A percentile compares a stretch with the other conserved stretches of the same genome.
These are phyloP conservation scores for Xanthorhoe designata DNA, from an alignment of 2,888 invertebrate genomes.

Conservation along the genomic window DNA sequence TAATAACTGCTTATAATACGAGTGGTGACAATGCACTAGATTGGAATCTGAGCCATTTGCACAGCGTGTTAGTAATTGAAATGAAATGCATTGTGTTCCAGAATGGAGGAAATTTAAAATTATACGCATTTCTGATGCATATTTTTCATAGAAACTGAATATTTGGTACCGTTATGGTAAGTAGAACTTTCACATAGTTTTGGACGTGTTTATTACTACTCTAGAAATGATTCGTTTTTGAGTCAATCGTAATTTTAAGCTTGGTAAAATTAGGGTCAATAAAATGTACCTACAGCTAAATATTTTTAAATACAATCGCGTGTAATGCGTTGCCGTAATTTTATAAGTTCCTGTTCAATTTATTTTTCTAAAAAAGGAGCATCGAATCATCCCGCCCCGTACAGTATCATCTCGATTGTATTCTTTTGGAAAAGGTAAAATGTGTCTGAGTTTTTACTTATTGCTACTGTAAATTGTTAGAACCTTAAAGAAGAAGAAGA, in stretches of 20 bases:
- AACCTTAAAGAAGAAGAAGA: no score
- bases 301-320: no score
- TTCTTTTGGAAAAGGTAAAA: no score
- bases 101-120: constrained; percentile 33
- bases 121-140: constrained; percentile 30
- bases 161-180: constrained; percentile 24
- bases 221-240: neutral
- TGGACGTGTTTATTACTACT: neutral
- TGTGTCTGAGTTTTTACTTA: neutral
- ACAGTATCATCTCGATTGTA: no score
- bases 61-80: constrained; percentile 38
- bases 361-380: no score
- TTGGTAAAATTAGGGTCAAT: no score
- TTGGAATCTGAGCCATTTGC: constrained; percentile 41
- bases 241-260: no score
- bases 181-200: constrained; percentile 27
- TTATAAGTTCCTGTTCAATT: no score
- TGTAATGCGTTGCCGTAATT: no score
- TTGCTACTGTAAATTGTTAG: neutral
- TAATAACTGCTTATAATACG: constrained; percentile 13
- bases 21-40: constrained; percentile 33
- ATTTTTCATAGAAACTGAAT: constrained; percentile 30
- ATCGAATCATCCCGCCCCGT: no score
- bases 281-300: no score
- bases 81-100: constrained; percentile 35